A percentile compares a stretch with the other conserved stretches of the same genome.
These are phyloP conservation scores for Philaethria dido DNA, from an alignment of 2,888 invertebrate genomes.

Conservation along the genomic window DNA sequence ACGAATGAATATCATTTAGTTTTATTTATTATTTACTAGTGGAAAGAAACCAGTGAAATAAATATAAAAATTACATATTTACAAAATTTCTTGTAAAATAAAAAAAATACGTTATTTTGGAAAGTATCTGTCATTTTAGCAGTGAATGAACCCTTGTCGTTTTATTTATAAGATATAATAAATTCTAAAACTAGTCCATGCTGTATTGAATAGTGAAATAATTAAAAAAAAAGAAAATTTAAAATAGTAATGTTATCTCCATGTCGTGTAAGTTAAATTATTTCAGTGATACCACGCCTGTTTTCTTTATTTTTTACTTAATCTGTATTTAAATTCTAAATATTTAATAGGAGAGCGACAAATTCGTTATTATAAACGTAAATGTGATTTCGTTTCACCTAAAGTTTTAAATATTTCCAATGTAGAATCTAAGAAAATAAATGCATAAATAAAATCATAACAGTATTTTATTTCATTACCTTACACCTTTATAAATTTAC, in stretches of 20 bases:
- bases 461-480: slow-evolving; percentile 18
- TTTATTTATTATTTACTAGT: not conserved
- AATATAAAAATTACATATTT: not conserved
- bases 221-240: slow-evolving; percentile 18
- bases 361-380: slow-evolving; percentile 31
- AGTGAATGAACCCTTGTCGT: slow-evolving; percentile 37
- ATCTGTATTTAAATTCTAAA: slow-evolving; percentile 8
- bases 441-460: slow-evolving; percentile 42
- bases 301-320: not conserved
- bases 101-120: too few species aligned
- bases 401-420: slow-evolving; percentile 34
- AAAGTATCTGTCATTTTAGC: not conserved
- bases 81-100: not conserved
- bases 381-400: slow-evolving; percentile 26
- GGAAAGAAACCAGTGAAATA: not conserved
- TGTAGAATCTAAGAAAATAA: slow-evolving; percentile 47
- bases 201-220: slow-evolving; percentile 29
- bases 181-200: slow-evolving; percentile 41
- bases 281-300: slow-evolving; percentile 21
- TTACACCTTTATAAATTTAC: slow-evolving; percentile 30
- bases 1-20: slow-evolving; percentile 13
- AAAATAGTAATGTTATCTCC: slow-evolving; percentile 31
- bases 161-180: slow-evolving; percentile 36
- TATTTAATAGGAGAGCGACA: slow-evolving; percentile 27
- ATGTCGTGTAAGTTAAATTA: slow-evolving; percentile 17